Evolutionary conservation across 2,797 vertebrate genomes (phyloP).

Genomic region (Betta splendens): DNA sequence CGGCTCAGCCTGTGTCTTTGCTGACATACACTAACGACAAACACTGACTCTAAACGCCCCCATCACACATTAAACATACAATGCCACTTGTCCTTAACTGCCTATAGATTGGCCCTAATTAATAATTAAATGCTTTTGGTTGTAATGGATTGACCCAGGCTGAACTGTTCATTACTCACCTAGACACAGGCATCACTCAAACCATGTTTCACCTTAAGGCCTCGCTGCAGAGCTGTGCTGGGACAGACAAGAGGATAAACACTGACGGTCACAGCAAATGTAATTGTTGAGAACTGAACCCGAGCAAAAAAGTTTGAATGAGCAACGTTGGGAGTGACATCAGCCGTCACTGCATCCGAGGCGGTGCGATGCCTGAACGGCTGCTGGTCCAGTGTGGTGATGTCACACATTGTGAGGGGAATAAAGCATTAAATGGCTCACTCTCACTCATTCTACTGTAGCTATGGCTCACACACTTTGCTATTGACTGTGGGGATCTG

Average conservation of each 20-base stretch:
- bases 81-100: conserved; percentile 90
- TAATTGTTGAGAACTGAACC: conserved; percentile 17
- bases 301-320: background rate
- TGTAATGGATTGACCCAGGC: conserved; percentile 97
- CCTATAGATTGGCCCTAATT: conserved; percentile 94
- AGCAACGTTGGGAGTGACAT: too few relatives aligned
- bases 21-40: conserved; percentile 88
- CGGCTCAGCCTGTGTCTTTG: too few relatives aligned
- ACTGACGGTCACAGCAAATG: conserved; percentile 33
- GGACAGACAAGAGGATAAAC: conserved; percentile 45
- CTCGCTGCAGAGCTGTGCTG: too few relatives aligned
- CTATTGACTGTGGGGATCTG: conserved; percentile 26
- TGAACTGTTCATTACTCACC: conserved; percentile 98
- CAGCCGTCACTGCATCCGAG: too few relatives aligned
- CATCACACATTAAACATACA: conserved; percentile 89
- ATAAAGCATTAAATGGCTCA: too few relatives aligned
- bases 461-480: conserved; percentile 14
- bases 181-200: conserved; percentile 94
- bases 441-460: too few relatives aligned
- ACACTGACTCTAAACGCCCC: conserved; percentile 62
- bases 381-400: too few relatives aligned
- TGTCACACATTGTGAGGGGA: too few relatives aligned
- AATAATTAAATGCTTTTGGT: conserved; percentile 97
- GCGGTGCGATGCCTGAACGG: too few relatives aligned
- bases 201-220: conserved; percentile 85